A percentile compares a stretch with the other conserved stretches of the same genome.
phyloP scores from a whole-genome alignment of 2,113 vertebrate species.

The Ageneiosus marmoratus region DNA sequence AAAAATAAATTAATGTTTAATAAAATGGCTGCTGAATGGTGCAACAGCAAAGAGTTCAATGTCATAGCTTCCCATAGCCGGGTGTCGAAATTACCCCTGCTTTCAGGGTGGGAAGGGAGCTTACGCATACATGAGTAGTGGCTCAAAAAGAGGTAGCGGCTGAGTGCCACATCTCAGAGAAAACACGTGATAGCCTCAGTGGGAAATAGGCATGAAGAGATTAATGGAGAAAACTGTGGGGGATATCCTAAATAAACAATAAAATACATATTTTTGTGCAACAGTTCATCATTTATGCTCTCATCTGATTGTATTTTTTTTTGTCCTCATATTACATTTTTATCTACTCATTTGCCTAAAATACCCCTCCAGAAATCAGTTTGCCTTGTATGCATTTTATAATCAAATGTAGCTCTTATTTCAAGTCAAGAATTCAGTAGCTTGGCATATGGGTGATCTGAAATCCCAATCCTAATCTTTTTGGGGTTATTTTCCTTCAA shows the following conservation, averaged over 20 bases:
- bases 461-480: background rate
- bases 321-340: background rate
- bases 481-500: background rate
- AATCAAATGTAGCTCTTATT: background rate
- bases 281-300: background rate
- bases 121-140: no score
- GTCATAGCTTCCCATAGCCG: no score
- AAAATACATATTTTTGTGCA: background rate
- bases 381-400: background rate
- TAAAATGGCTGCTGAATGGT: no score
- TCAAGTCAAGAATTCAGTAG: background rate
- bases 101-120: no score
- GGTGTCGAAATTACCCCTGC: no score
- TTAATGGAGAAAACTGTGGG: no score
- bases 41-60: no score
- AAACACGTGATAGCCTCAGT: no score
- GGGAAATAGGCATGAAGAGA: no score
- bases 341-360: background rate
- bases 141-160: no score
- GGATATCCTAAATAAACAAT: background rate
- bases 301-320: background rate
- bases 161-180: no score
- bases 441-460: background rate
- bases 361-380: background rate
- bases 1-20: background rate